These are phyloP conservation scores for Stigmatopora argus DNA, from an alignment of 2,113 vertebrate species.

Conservation along the genomic window DNA sequence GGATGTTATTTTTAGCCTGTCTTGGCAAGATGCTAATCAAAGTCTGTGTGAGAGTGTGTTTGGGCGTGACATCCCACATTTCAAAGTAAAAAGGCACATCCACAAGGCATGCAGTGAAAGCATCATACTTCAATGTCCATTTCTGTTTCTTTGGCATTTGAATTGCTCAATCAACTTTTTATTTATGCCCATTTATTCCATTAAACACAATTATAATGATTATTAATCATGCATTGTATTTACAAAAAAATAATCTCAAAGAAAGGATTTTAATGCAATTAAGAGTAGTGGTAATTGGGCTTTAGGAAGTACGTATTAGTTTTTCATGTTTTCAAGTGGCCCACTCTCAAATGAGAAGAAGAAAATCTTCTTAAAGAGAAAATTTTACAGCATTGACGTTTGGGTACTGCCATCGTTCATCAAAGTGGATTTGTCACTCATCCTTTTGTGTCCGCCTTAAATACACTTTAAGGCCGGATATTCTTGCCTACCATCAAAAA, in stretches of 20 bases:
- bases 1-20: constrained; percentile 52
- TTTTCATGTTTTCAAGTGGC: neutral
- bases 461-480: constrained; percentile 49
- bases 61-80: constrained; percentile 21
- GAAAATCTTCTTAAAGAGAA: neutral
- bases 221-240: neutral
- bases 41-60: neutral
- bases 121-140: neutral
- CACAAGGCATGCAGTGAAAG: neutral
- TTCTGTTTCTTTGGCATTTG: neutral
- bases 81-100: neutral
- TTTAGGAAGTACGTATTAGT: neutral
- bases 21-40: constrained; percentile 43
- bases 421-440: constrained; percentile 51
- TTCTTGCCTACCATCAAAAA: constrained; percentile 43
- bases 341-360: neutral
- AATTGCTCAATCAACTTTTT: neutral
- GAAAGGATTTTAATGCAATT: neutral
- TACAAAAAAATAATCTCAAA: neutral
- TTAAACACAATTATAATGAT: no score
- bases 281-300: neutral
- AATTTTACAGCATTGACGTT: constrained; percentile 13
- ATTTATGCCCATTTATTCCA: no score
- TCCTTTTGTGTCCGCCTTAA: constrained; percentile 31
- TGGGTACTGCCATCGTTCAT: constrained; percentile 30